Evolutionary conservation across 1,140 invertebrate genomes (phyloP).

Genomic region (Bombus terrestris): DNA sequence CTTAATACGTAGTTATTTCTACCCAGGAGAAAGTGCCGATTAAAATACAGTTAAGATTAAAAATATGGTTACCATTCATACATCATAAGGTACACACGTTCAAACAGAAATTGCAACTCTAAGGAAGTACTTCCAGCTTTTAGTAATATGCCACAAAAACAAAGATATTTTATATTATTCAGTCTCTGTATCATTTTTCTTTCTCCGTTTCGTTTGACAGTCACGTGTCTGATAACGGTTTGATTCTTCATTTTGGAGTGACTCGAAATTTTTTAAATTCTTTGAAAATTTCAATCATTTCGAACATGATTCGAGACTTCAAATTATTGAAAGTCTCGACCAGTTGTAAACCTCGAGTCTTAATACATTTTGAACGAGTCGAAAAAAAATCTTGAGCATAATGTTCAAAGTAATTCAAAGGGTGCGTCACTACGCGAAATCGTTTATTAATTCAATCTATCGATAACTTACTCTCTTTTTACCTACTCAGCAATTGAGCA

Average conservation of each 20-base stretch:
- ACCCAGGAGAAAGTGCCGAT: slow-evolving; percentile 6
- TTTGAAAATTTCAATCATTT: not conserved
- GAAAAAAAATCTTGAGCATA: no score
- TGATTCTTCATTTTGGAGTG: not conserved
- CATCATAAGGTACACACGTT: not conserved
- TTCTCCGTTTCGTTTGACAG: not conserved
- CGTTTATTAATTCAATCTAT: not conserved
- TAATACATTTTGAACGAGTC: no score
- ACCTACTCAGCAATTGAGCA: not conserved
- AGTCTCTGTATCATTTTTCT: not conserved
- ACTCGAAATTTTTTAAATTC: not conserved
- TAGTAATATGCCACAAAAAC: not conserved
- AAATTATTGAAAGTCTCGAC: not conserved
- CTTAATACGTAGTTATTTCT: not conserved
- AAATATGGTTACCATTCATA: not conserved
- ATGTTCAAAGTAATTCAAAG: not conserved
- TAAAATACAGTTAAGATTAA: not conserved
- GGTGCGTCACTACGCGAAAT: no score
- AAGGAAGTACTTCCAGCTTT: not conserved
- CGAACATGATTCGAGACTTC: not conserved
- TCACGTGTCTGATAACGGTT: not conserved
- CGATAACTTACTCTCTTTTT: not conserved
- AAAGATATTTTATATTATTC: not conserved
- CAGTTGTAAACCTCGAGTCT: no score
- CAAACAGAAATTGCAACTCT: not conserved